phyloP scores from a whole-genome alignment of 2,113 vertebrate species.

The Poeciliopsis occidentalis region DNA sequence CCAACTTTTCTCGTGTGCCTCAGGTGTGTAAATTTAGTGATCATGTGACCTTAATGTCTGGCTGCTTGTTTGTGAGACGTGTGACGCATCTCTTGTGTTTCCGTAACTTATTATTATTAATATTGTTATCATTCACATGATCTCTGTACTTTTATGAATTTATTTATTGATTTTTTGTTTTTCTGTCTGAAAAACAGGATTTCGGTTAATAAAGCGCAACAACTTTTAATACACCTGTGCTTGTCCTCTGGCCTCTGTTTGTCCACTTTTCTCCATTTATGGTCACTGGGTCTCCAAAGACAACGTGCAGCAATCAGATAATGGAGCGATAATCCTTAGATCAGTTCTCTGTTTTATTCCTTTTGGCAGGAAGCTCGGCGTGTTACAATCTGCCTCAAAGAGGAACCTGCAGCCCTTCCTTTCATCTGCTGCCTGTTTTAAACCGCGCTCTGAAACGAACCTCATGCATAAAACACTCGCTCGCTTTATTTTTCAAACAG shows the following conservation, averaged over 20 bases:
- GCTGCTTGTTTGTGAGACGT: slow-evolving; percentile 72
- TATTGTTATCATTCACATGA: slow-evolving; percentile 33
- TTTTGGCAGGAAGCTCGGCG: slow-evolving; percentile 41
- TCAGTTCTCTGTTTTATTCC: slow-evolving; percentile 47
- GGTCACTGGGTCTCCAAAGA: slow-evolving; percentile 45
- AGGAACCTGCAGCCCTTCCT: slow-evolving; percentile 31
- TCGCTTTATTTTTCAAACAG: slow-evolving; percentile 13
- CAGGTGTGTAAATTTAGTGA: slow-evolving; percentile 65
- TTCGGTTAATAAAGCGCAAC: slow-evolving; percentile 75
- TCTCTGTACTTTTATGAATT: slow-evolving; percentile 42
- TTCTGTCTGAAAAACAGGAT: slow-evolving; percentile 60
- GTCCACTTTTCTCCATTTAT: slow-evolving; percentile 54
- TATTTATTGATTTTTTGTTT: slow-evolving; percentile 8
- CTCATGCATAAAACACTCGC: slow-evolving; percentile 24
- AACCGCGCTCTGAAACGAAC: slow-evolving; percentile 33
- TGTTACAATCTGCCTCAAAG: slow-evolving; percentile 37
- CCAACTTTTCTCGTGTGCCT: slow-evolving; percentile 59
- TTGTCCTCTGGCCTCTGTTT: slow-evolving; percentile 49
- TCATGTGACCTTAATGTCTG: slow-evolving; percentile 68
- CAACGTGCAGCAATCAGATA: slow-evolving; percentile 32
- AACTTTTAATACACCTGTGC: slow-evolving; percentile 69
- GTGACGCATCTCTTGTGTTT: slow-evolving; percentile 67
- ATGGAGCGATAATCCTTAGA: slow-evolving; percentile 57
- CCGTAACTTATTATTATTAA: slow-evolving; percentile 54
- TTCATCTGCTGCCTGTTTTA: slow-evolving; percentile 52